A percentile compares a stretch with the other conserved stretches of the same genome.
Conservation (phyloP, 2,888 invertebrate species). For the Mamestra brassicae region DNA sequence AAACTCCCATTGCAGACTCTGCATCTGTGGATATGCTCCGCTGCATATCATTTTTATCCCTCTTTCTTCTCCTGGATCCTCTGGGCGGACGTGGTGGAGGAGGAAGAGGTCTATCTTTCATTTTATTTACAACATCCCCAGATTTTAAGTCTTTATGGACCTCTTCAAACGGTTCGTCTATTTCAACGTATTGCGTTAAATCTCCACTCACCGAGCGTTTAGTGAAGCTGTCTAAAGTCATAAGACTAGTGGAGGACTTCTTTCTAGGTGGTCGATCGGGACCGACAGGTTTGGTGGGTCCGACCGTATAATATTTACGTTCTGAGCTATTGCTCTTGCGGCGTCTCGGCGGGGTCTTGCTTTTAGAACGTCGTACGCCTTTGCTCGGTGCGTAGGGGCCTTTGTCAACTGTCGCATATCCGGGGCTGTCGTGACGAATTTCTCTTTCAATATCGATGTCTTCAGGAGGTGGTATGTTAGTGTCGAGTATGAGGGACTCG, state of each 20-base stretch:
- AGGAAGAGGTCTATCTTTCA: constrained; percentile 96
- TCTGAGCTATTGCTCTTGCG: constrained; percentile 89
- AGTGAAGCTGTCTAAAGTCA: constrained; percentile 89
- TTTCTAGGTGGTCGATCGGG: constrained; percentile 93
- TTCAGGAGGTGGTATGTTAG: constrained; percentile 78
- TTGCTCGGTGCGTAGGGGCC: constrained; percentile 92
- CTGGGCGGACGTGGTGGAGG: constrained; percentile 96
- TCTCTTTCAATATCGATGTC: constrained; percentile 81
- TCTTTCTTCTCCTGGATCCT: constrained; percentile 86
- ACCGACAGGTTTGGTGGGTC: constrained; percentile 81
- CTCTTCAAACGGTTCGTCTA: constrained; percentile 91
- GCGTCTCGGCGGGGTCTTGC: constrained; percentile 88
- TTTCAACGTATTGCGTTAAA: constrained; percentile 91
- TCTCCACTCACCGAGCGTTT: constrained; percentile 84
- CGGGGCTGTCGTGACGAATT: constrained; percentile 89
- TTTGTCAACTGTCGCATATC: constrained; percentile 95
- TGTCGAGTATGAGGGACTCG: constrained; percentile 92
- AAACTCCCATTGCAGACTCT: constrained; percentile 66
- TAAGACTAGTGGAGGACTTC: constrained; percentile 90
- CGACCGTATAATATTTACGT: constrained; percentile 93
- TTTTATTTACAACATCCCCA: constrained; percentile 94
- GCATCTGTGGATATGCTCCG: constrained; percentile 59
- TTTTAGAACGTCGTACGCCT: constrained; percentile 89
- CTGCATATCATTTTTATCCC: constrained; percentile 73
- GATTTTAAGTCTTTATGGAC: constrained; percentile 93